phyloP scores from a whole-genome alignment of 2,113 vertebrate species.

The Aix galericulata region DNA sequence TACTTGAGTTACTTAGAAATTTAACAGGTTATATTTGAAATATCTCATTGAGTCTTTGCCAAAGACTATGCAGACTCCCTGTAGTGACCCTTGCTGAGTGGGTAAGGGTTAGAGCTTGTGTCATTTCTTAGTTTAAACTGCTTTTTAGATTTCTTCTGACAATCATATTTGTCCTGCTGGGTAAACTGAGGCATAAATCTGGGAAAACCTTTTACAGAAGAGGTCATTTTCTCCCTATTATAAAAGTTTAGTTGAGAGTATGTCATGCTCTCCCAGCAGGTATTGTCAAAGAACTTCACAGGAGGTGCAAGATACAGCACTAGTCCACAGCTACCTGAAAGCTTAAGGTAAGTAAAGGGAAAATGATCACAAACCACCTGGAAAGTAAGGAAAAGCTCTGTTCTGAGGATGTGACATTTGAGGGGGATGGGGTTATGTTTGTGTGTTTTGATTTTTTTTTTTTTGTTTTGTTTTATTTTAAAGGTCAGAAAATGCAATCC shows the following conservation, averaged over 20 bases:
- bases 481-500: background rate
- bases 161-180: background rate
- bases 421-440: background rate
- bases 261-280: slow-evolving; percentile 12
- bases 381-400: background rate
- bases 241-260: background rate
- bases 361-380: background rate
- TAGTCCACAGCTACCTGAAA: background rate
- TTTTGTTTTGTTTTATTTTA: background rate
- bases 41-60: background rate
- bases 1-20: background rate
- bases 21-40: background rate
- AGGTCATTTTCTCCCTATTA: background rate
- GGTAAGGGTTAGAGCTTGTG: background rate
- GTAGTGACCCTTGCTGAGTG: background rate
- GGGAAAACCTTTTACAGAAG: background rate
- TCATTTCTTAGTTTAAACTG: background rate
- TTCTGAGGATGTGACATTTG: background rate
- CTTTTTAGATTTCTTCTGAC: background rate
- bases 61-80: background rate
- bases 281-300: background rate
- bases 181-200: slow-evolving; percentile 55
- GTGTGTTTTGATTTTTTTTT: background rate
- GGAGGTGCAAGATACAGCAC: background rate
- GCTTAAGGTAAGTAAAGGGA: background rate